Evolutionary conservation across 2,797 vertebrate genomes (phyloP).

Genomic region (Dendrocincla fuliginosa): DNA sequence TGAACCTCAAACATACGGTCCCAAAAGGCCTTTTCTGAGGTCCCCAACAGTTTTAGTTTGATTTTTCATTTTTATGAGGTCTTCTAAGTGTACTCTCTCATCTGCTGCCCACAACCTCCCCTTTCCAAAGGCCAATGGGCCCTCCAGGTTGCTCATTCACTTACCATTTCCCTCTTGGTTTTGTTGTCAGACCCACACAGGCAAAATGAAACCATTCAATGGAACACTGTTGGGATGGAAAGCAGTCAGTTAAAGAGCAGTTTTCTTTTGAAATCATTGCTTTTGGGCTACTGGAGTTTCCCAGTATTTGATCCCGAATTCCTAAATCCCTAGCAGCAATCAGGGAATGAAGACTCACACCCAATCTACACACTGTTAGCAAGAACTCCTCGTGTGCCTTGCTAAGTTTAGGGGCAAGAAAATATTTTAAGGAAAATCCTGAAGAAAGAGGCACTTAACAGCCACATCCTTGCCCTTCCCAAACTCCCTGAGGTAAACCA

Average conservation of each 20-base stretch:
- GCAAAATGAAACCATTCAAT: conserved; percentile 99
- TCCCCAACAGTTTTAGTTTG: neutral
- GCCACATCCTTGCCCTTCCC: neutral
- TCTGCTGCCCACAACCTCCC: neutral
- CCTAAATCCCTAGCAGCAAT: neutral
- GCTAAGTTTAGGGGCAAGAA: neutral
- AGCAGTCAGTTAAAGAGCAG: neutral
- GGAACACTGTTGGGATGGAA: conserved; percentile 84
- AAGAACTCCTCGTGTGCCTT: neutral
- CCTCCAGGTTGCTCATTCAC: conserved; percentile 11
- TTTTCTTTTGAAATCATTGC: neutral
- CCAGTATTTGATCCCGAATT: neutral
- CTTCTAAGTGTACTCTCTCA: neutral
- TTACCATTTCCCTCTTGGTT: conserved; percentile 98
- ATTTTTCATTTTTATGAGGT: neutral
- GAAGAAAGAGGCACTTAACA: neutral
- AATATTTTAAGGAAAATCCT: neutral
- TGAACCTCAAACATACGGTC: neutral
- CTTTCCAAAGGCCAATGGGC: neutral
- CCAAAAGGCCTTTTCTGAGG: neutral
- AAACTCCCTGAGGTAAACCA: neutral
- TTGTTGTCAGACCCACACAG: conserved; percentile 95
- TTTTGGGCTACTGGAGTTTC: neutral
- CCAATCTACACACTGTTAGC: neutral
- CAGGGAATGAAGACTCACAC: neutral